Conservation (phyloP, 2,797 vertebrate genomes). For the Tauraco hartlaubi region DNA sequence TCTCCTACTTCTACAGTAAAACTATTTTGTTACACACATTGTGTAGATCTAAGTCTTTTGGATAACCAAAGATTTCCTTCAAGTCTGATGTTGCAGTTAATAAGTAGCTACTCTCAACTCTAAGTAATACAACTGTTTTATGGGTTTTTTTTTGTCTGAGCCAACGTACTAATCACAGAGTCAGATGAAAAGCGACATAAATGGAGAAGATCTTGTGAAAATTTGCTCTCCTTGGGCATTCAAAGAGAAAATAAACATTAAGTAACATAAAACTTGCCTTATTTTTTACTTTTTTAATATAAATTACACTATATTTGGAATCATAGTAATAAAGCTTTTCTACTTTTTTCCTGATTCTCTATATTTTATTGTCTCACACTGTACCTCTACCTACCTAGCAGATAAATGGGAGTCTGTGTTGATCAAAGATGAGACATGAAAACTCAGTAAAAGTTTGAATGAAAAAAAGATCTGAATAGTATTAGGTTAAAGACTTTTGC, state of each 20-base stretch:
- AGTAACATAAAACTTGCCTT: neutral
- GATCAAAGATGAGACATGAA: neutral
- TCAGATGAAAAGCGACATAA: neutral
- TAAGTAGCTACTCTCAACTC: neutral
- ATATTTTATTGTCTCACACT: neutral
- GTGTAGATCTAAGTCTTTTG: neutral
- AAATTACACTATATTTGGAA: neutral
- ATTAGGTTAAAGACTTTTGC: neutral
- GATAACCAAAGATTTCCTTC: neutral
- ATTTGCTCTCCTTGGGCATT: neutral
- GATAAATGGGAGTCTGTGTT: neutral
- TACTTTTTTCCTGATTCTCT: neutral
- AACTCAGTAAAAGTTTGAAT: neutral
- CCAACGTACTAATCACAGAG: neutral
- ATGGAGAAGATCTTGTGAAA: neutral
- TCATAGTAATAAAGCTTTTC: neutral
- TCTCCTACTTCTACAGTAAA: neutral
- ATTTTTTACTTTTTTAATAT: slow-evolving; percentile 31
- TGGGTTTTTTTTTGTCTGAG: neutral
- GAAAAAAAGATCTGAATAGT: neutral
- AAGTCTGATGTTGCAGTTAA: neutral
- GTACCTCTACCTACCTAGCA: neutral
- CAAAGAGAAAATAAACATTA: neutral
- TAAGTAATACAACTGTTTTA: neutral
- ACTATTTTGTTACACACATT: neutral